Base-by-base conservation (phyloP, 1,140 invertebrate species). In the Lepidostoma basale region DNA sequence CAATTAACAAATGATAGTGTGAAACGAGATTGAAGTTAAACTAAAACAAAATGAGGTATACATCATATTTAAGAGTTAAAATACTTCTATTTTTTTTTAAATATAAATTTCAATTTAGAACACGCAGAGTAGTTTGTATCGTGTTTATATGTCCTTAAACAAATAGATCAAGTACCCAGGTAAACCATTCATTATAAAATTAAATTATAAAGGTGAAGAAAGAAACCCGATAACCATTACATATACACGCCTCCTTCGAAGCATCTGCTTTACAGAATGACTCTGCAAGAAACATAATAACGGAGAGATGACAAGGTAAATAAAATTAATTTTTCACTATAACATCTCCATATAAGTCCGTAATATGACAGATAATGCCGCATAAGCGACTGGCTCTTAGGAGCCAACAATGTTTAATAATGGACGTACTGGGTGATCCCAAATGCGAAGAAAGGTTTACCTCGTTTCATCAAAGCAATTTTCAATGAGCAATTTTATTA, bases 191-290 rank as follows among this genome's bases (percentile, higher is more conserved):
- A n/a, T n/a, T n/a, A n/a, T 20, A 56, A 56, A 8, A 22, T 36
- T 56, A 16, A 56, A 56, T 22, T 22, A 36, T 30, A 56, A 56
- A 56, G 52, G 52, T 56, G 28, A 14, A 16, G 14, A 23, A n/a
- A 20, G 14, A n/a, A 56, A 56, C 18, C 36, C 14, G 16, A 39
- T 56, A 56, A 16, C 28, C 45, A 36, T 56, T 56, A 36, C 23
- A 20, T 30, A 16, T 33, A 36, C 52, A 56, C 30, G 52, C 52
- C 52, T 56, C 52, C 23, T 33, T 56, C 16, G 10, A 36, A 39
- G 36, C 30, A 56, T 56, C 52, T 56, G 52, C 52, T 33, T 20
- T 33, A 20, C 14, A 30, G 28, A 36, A 56, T 56, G 30, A 56
- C 52, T 56, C 16, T 6, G 30, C 52, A 26, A 36, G 36, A 30